Percentiles rank a stretch among this genome's conserved stretches.
Evolutionary conservation across 2,888 invertebrate genomes (phyloP).

Genomic region (Morpho achilles): DNA sequence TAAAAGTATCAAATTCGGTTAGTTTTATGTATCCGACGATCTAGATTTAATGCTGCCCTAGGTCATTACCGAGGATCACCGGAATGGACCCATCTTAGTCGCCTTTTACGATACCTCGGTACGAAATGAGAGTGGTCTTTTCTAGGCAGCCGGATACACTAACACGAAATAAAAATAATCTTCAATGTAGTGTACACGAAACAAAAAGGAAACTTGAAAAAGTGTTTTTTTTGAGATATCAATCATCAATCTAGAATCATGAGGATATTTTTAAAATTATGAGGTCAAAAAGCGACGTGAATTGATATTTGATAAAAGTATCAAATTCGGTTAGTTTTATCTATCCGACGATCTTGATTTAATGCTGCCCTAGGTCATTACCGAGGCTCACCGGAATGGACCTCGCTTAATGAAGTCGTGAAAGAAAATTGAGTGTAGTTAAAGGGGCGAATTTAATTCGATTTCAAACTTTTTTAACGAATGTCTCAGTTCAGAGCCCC

Average conservation of each 20-base stretch:
- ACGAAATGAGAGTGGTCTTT: too few species aligned
- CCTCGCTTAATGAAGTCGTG: slow-evolving; percentile 74
- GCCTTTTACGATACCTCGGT: too few species aligned
- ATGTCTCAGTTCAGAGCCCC: slow-evolving; percentile 62
- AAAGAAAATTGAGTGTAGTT: slow-evolving; percentile 77
- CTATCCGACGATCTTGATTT: slow-evolving; percentile 60
- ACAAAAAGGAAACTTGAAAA: too few species aligned
- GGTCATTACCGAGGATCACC: slow-evolving; percentile 75
- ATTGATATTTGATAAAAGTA: slow-evolving; percentile 22
- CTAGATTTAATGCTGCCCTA: slow-evolving; percentile 76
- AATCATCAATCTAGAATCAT: too few species aligned
- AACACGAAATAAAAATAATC: too few species aligned
- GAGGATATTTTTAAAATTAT: not conserved
- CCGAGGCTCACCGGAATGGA: slow-evolving; percentile 73
- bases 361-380: slow-evolving; percentile 75
- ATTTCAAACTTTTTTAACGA: slow-evolving; percentile 75
- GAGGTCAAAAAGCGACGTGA: slow-evolving; percentile 4
- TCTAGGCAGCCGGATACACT: too few species aligned
- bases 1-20: slow-evolving; percentile 24
- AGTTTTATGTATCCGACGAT: slow-evolving; percentile 34
- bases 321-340: slow-evolving; percentile 24
- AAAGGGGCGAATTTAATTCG: slow-evolving; percentile 77
- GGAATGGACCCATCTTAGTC: slow-evolving; percentile 70
- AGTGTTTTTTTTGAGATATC: too few species aligned
- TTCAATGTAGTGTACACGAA: too few species aligned